Conservation (phyloP, 2,113 vertebrate species). For the Phycodurus eques region DNA sequence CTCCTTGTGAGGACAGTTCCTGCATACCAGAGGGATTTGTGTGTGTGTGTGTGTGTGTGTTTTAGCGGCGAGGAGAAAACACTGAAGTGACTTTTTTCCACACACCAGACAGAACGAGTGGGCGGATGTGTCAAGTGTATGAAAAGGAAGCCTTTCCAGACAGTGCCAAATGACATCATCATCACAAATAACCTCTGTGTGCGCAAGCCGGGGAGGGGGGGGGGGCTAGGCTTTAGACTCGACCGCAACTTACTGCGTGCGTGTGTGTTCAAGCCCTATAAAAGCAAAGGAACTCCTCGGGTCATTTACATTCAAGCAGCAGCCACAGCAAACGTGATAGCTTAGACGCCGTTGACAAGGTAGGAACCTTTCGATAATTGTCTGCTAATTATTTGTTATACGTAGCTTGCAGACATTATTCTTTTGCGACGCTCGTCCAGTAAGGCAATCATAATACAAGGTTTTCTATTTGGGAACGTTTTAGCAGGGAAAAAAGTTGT, state of each 20-base stretch:
- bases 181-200: constrained; percentile 51
- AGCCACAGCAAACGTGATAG: constrained; percentile 1
- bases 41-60: not conserved
- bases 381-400: too few relatives aligned
- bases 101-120: not conserved
- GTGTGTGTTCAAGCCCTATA: constrained; percentile 39
- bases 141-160: constrained; percentile 57
- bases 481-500: not conserved
- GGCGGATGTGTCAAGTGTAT: constrained; percentile 4
- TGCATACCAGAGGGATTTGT: not conserved
- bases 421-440: not conserved
- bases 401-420: too few relatives aligned
- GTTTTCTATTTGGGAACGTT: not conserved
- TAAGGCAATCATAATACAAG: not conserved
- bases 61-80: not conserved
- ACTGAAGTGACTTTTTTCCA: not conserved
- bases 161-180: constrained; percentile 69
- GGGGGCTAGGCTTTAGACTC: not conserved
- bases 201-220: constrained; percentile 14
- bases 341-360: constrained; percentile 18
- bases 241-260: constrained; percentile 6
- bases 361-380: constrained; percentile 19
- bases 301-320: constrained; percentile 24
- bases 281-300: constrained; percentile 28
- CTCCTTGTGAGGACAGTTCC: not conserved